Conservation (phyloP, 64 coral and sea anemone species). For the Hydrozoanthus tunicans region DNA sequence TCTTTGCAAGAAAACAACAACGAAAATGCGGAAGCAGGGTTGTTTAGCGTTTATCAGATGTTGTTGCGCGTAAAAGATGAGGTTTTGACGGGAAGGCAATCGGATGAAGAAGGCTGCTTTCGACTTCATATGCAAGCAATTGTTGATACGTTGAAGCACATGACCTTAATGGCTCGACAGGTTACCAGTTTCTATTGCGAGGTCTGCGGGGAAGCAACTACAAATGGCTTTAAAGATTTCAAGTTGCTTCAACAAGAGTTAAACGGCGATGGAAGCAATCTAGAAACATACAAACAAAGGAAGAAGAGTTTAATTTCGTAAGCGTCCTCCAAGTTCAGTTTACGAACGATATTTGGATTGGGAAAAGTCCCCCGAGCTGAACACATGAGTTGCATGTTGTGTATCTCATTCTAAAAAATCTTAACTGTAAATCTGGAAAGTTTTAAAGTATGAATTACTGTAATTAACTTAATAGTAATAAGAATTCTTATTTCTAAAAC, state of each 20-base stretch:
- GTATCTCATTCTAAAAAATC: too few relatives aligned
- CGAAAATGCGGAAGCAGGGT: background rate
- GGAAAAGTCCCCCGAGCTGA: background rate
- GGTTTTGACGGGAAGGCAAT: constrained; percentile 30
- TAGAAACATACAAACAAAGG: constrained; percentile 8
- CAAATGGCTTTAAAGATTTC: background rate
- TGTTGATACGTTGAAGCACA: constrained; percentile 23
- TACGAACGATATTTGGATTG: background rate
- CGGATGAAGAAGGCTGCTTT: constrained; percentile 22
- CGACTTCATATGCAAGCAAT: constrained; percentile 21
- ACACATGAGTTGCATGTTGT: background rate
- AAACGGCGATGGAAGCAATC: background rate
- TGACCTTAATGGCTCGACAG: constrained; percentile 23
- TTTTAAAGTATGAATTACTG: too few relatives aligned
- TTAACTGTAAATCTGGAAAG: too few relatives aligned
- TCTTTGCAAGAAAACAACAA: background rate
- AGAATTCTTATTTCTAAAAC: background rate
- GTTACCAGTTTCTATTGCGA: constrained; percentile 30
- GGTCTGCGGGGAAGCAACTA: constrained; percentile 3
- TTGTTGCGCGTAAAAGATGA: constrained; percentile 41
- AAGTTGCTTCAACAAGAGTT: background rate
- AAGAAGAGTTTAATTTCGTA: constrained; percentile 3
- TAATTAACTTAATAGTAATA: background rate
- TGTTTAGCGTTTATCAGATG: constrained; percentile 45
- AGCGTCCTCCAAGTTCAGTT: too few relatives aligned